These are phyloP conservation scores for Hypercompe scribonia DNA, from an alignment of 2,888 invertebrate species.

Conservation along the genomic window DNA sequence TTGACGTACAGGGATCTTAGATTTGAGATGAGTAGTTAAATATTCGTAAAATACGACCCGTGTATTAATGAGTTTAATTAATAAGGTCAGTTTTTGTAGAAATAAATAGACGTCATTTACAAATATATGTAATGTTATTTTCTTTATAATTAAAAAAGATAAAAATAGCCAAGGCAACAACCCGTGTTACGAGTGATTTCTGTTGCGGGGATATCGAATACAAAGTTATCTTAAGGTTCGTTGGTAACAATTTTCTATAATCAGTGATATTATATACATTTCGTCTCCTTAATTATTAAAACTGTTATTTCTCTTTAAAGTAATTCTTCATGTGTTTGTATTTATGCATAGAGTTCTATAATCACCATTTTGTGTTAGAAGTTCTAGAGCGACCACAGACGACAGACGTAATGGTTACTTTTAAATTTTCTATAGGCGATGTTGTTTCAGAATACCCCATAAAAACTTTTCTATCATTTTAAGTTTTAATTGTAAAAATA, in stretches of 20 bases:
- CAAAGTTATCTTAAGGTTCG: neutral
- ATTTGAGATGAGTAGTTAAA: slow-evolving; percentile 25
- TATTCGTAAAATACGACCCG: neutral
- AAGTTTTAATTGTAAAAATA: neutral
- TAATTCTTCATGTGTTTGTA: neutral
- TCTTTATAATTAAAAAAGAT: too few relatives aligned
- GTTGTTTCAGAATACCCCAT: neutral
- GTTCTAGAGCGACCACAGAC: neutral
- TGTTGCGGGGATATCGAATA: too few relatives aligned
- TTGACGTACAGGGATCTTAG: slow-evolving; percentile 19
- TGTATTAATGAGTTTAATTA: neutral
- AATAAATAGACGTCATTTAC: too few relatives aligned
- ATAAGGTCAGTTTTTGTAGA: too few relatives aligned
- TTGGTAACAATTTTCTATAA: neutral
- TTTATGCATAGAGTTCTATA: neutral
- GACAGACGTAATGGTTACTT: neutral
- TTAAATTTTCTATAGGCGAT: neutral
- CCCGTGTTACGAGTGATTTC: too few relatives aligned
- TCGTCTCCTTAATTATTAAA: neutral
- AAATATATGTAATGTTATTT: too few relatives aligned
- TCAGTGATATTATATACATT: neutral
- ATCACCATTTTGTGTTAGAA: neutral
- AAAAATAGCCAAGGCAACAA: too few relatives aligned
- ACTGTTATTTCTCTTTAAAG: neutral
- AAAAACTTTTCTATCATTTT: neutral